Conservation (phyloP, 1,140 invertebrate species). For the Sesamia nonagrioides region DNA sequence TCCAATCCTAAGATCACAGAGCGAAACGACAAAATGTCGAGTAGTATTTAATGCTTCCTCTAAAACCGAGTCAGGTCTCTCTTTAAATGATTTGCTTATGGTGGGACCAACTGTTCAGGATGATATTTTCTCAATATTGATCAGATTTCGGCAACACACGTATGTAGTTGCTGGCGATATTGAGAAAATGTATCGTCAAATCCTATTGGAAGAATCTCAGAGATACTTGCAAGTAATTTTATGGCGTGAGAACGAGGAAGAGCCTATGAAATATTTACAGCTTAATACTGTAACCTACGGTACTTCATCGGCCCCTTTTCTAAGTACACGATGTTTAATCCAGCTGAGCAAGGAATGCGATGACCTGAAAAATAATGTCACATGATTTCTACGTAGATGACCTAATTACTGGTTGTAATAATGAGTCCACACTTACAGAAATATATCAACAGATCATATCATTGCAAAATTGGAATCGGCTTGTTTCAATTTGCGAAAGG, state of each 20-base stretch:
- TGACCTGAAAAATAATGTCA: slow-evolving; percentile 4
- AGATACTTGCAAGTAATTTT: slow-evolving; percentile 7
- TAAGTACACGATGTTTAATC: too few species aligned
- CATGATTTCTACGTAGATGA: too few species aligned
- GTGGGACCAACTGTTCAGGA: slow-evolving; percentile 11
- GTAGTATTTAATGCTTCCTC: slow-evolving; percentile 22
- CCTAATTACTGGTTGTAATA: too few species aligned
- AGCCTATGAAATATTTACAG: slow-evolving; percentile 11
- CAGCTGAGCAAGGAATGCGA: slow-evolving; percentile 9
- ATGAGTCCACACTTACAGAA: neutral
- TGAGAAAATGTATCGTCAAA: slow-evolving; percentile 29
- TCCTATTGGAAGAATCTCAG: slow-evolving; percentile 7
- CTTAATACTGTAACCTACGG: slow-evolving; percentile 27
- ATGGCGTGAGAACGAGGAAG: neutral
- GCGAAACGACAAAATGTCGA: slow-evolving; percentile 23
- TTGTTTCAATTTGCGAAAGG: neutral
- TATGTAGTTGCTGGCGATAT: slow-evolving; percentile 17
- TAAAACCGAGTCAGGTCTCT: slow-evolving; percentile 9
- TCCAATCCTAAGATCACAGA: neutral
- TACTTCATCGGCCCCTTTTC: too few species aligned
- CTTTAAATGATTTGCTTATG: slow-evolving; percentile 5
- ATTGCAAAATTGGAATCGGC: slow-evolving; percentile 3
- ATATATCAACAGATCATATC: neutral
- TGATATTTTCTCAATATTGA: slow-evolving; percentile 30
- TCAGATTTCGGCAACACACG: slow-evolving; percentile 23